These are phyloP conservation scores for Oxyscelio sp. DNA, from an alignment of 2,888 invertebrate genomes.

Conservation along the genomic window DNA sequence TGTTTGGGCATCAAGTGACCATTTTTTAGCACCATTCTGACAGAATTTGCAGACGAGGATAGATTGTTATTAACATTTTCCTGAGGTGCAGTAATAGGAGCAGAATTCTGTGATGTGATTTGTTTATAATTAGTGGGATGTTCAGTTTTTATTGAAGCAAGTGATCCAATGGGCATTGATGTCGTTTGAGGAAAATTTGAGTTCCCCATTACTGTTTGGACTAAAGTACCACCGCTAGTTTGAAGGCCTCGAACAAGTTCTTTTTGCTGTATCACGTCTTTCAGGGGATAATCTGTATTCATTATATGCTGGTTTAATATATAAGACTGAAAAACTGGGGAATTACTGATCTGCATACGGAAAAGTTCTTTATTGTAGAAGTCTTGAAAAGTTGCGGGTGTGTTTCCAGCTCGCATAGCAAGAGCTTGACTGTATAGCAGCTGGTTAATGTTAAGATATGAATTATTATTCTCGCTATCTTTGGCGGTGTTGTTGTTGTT, in stretches of 20 bases:
- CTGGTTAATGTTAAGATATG: slow-evolving; percentile 88
- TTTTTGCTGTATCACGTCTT: slow-evolving; percentile 91
- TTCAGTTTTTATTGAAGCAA: slow-evolving; percentile 54
- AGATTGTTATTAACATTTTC: slow-evolving; percentile 79
- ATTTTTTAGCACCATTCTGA: slow-evolving; percentile 97
- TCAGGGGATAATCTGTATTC: slow-evolving; percentile 91
- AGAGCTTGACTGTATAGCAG: slow-evolving; percentile 90
- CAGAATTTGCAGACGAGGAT: slow-evolving; percentile 90
- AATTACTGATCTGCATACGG: slow-evolving; percentile 84
- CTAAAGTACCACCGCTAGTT: slow-evolving; percentile 92
- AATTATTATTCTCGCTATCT: slow-evolving; percentile 87
- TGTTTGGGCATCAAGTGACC: slow-evolving; percentile 97
- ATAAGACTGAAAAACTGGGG: slow-evolving; percentile 90
- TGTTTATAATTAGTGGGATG: slow-evolving; percentile 76
- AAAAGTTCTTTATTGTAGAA: slow-evolving; percentile 83
- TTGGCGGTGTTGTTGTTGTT: slow-evolving; percentile 78
- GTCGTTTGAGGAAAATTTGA: slow-evolving; percentile 72
- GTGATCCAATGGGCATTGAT: slow-evolving; percentile 42
- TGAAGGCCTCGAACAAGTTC: slow-evolving; percentile 91
- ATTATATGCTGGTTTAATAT: slow-evolving; percentile 91
- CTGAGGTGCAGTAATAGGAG: slow-evolving; percentile 61
- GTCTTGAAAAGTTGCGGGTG: slow-evolving; percentile 82
- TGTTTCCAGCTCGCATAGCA: slow-evolving; percentile 87
- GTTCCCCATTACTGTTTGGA: slow-evolving; percentile 87
- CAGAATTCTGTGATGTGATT: slow-evolving; percentile 56